A percentile compares a stretch with the other conserved stretches of the same genome.
These are phyloP conservation scores for Tragelaphus imberbis DNA, from an alignment of 2,113 vertebrate species.

Conservation along the genomic window DNA sequence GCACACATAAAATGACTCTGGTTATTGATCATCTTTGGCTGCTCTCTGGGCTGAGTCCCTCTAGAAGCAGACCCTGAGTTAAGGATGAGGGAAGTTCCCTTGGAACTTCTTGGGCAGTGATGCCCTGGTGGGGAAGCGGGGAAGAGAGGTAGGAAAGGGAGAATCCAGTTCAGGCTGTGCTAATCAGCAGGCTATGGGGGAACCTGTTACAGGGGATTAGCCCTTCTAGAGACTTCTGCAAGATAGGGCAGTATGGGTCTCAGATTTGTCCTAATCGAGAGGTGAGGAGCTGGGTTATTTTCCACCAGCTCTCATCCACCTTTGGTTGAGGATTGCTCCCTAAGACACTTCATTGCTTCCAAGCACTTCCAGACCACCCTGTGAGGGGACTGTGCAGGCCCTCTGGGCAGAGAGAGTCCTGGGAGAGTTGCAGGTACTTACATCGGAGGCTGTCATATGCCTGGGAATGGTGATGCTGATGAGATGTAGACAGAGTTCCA, in stretches of 20 bases:
- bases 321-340: not conserved
- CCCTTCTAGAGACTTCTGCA: not conserved
- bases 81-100: not conserved
- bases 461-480: not conserved
- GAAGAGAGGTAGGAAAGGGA: not conserved
- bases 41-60: not conserved
- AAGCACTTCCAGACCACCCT: not conserved
- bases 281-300: not conserved
- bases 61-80: not conserved
- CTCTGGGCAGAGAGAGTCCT: not conserved
- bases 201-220: accelerated
- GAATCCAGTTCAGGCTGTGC: accelerated
- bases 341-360: not conserved
- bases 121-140: not conserved
- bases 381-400: not conserved
- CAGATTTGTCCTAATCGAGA: not conserved
- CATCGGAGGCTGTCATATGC: accelerated
- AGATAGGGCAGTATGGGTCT: not conserved
- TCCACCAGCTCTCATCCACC: not conserved
- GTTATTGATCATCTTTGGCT: not conserved
- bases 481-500: not conserved
- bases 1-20: not conserved
- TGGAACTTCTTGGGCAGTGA: not conserved
- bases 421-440: not conserved
- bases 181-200: not conserved